These are phyloP conservation scores for Agrochola lychnidis DNA, from an alignment of 2,888 invertebrate genomes.

Conservation along the genomic window DNA sequence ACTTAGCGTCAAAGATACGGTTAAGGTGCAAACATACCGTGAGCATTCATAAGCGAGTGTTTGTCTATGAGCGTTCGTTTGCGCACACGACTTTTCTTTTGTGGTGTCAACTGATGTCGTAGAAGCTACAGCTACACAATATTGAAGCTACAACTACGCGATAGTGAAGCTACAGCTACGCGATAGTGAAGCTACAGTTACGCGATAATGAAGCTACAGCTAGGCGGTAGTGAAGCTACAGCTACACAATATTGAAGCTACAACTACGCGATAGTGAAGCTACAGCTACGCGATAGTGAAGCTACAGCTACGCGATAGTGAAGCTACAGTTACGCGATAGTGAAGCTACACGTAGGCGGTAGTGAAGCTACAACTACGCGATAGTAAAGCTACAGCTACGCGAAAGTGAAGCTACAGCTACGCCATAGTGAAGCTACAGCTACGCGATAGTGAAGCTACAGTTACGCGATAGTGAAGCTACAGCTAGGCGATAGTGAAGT, in stretches of 20 bases:
- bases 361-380: no score
- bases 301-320: neutral
- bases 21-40: conserved; percentile 5
- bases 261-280: no score
- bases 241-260: neutral
- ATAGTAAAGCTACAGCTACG: no score
- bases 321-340: neutral
- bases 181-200: neutral
- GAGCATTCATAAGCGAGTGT: conserved; percentile 1
- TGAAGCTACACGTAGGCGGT: no score
- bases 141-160: neutral
- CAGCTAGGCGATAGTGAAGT: no score
- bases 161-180: neutral
- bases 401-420: neutral
- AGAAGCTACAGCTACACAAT: neutral
- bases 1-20: neutral
- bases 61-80: neutral
- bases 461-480: neutral
- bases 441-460: no score
- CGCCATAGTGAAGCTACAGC: neutral
- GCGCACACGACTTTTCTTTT: neutral
- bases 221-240: neutral
- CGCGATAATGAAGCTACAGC: neutral
- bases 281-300: neutral
- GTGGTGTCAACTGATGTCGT: neutral